Percentiles rank a stretch among this genome's conserved stretches.
Conservation (phyloP, 64 coral and sea anemone genomes). For the Montipora foliosa region DNA sequence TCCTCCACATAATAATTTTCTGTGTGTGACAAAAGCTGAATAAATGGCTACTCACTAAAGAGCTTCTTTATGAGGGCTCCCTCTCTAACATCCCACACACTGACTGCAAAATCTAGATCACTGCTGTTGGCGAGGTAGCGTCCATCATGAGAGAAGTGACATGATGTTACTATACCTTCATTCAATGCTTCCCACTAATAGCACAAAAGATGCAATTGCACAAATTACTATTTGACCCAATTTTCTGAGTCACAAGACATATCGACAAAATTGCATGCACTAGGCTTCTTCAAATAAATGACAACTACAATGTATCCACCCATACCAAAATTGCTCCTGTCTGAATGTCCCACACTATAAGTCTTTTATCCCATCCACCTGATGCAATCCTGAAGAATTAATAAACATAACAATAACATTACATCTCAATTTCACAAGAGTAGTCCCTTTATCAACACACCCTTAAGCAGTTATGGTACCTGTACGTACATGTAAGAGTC, state of each 20-base stretch:
- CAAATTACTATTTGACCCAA: too few relatives aligned
- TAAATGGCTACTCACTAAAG: slow-evolving; percentile 68
- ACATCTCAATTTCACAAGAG: too few relatives aligned
- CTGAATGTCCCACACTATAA: slow-evolving; percentile 87
- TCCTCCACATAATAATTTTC: not conserved
- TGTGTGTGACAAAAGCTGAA: not conserved
- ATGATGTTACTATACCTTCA: slow-evolving; percentile 88
- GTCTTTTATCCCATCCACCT: slow-evolving; percentile 96
- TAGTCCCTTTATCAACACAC: too few relatives aligned
- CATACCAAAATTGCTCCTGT: slow-evolving; percentile 94
- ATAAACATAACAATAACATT: not conserved
- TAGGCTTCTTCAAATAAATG: slow-evolving; percentile 3
- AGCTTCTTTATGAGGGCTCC: slow-evolving; percentile 92
- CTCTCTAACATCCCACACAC: slow-evolving; percentile 92
- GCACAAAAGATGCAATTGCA: not conserved
- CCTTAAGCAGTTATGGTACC: too few relatives aligned
- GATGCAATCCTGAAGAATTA: slow-evolving; percentile 72
- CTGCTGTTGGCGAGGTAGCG: slow-evolving; percentile 92
- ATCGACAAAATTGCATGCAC: too few relatives aligned
- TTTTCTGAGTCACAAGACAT: not conserved
- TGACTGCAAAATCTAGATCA: slow-evolving; percentile 92
- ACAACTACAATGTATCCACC: not conserved
- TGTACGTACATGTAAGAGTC: too few relatives aligned
- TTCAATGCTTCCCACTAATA: slow-evolving; percentile 88
- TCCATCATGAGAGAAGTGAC: slow-evolving; percentile 96